Evolutionary conservation across 2,797 vertebrate species (phyloP).

Genomic region (Channa striata): DNA sequence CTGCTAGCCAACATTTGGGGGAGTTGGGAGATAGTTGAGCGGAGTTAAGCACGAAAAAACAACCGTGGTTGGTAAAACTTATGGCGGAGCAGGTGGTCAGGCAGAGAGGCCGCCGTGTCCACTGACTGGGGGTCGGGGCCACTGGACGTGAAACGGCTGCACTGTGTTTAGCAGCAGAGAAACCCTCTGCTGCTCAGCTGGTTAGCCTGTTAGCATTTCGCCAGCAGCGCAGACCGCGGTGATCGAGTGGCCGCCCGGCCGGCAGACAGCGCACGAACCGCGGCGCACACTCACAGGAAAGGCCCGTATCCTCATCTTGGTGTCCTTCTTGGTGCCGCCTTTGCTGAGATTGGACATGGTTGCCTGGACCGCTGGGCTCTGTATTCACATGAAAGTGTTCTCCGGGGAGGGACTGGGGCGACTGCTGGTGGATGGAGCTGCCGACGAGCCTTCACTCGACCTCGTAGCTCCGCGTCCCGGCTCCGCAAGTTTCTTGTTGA

Average conservation of each 20-base stretch:
- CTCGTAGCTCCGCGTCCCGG: slow-evolving; percentile 75
- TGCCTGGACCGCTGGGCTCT: slow-evolving; percentile 79
- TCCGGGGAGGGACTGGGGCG: slow-evolving; percentile 69
- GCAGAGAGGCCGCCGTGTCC: not conserved
- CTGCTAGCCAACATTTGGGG: slow-evolving; percentile 35
- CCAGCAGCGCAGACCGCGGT: slow-evolving; percentile 70
- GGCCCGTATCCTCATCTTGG: slow-evolving; percentile 99
- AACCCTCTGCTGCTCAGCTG: slow-evolving; percentile 55
- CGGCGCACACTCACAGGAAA: slow-evolving; percentile 93
- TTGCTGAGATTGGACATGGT: slow-evolving; percentile 99
- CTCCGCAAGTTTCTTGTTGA: slow-evolving; percentile 84
- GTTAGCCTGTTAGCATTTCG: slow-evolving; percentile 66
- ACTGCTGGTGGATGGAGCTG: slow-evolving; percentile 71
- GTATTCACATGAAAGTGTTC: slow-evolving; percentile 85
- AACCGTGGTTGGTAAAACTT: slow-evolving; percentile 10
- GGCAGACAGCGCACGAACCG: slow-evolving; percentile 55
- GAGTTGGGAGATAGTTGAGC: slow-evolving; percentile 13
- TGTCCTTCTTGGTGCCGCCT: slow-evolving; percentile 98
- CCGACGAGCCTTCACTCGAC: slow-evolving; percentile 79
- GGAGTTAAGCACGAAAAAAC: slow-evolving; percentile 4
- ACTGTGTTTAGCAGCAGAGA: slow-evolving; percentile 56
- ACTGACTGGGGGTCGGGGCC: not conserved
- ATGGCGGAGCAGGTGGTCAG: not conserved
- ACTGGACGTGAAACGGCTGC: slow-evolving; percentile 13
- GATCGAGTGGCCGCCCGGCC: slow-evolving; percentile 63